phyloP scores from a whole-genome alignment of 2,113 vertebrate species.

The Callopanchax toddi region DNA sequence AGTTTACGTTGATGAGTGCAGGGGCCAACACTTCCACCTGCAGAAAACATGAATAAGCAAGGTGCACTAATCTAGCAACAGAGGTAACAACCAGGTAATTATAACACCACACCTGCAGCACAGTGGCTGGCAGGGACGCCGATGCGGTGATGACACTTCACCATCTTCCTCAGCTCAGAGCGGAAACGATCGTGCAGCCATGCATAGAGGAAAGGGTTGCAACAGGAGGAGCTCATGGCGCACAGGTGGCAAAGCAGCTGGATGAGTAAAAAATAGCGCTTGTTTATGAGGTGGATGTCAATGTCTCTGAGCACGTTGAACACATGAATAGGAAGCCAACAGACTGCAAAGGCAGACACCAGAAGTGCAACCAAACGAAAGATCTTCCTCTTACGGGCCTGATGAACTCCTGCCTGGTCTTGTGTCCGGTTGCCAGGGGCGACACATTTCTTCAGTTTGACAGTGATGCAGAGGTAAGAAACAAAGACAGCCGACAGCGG shows the following conservation, averaged over 20 bases:
- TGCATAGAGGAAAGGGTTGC: slow-evolving; percentile 85
- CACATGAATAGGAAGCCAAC: slow-evolving; percentile 83
- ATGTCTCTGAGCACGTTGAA: slow-evolving; percentile 85
- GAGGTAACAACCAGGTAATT: slow-evolving; percentile 18
- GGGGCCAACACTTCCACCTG: not conserved
- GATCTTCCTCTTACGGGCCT: slow-evolving; percentile 81
- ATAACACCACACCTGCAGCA: slow-evolving; percentile 82
- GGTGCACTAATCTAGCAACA: not conserved
- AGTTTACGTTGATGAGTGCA: not conserved
- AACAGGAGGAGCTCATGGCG: slow-evolving; percentile 86
- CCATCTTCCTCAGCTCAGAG: slow-evolving; percentile 82
- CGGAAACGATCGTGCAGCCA: slow-evolving; percentile 89
- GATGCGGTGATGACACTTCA: slow-evolving; percentile 79
- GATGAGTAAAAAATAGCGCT: slow-evolving; percentile 82
- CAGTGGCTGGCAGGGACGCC: slow-evolving; percentile 79
- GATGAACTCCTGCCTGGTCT: slow-evolving; percentile 75
- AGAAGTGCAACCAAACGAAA: slow-evolving; percentile 84
- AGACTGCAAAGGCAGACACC: slow-evolving; percentile 79
- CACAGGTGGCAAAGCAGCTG: slow-evolving; percentile 86
- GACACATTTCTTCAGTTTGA: slow-evolving; percentile 84
- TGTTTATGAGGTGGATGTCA: slow-evolving; percentile 83
- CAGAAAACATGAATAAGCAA: not conserved
- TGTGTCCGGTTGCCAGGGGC: slow-evolving; percentile 80
- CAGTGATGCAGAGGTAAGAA: slow-evolving; percentile 81
- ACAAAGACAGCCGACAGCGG: slow-evolving; percentile 78